Base-by-base conservation (phyloP, 2,888 invertebrate species). In the Plemyria rubiginata region DNA sequence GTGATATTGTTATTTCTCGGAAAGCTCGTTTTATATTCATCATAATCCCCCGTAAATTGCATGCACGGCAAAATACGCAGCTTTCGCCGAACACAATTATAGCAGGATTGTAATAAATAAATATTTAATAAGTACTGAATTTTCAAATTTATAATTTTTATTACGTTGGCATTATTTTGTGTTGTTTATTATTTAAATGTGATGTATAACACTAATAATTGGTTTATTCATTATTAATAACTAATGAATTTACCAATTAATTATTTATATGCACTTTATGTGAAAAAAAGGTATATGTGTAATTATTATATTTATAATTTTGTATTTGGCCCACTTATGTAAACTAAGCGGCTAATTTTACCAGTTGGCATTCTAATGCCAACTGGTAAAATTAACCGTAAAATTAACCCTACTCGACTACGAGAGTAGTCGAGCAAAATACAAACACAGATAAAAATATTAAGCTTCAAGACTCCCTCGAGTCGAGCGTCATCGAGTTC, bases 21-120 rank as follows among this genome's bases (percentile, higher is more conserved):
- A 71, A 70, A 60, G 13, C 54, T 61, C 68, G 67, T 79, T 76
- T 72, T 77, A 74, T 78, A 81, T 84, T 82, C 76, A 79, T 80
- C 76, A 77, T 80, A 81, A 77, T 76, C 68, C 63, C 65, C 66
- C 67, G 59, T 70, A 75, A 77, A 78, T 80, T 75, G 68, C 70
- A 65, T 70, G 64, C 60, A 62, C 49, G 51, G 52, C 58, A 66
- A 67, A 69, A 68, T 63, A 59, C 58, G 49, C 22, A 36, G 51
- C 50, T 50, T 51, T 53, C 45, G 41, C 52, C 38, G 58, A 60
- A 63, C 51, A 54, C 61, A 65, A 69, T 69, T 55, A 62, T 60
- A 60, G 53, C 50, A 62, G 65, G 54, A 63, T 67, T 62, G 43
- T 45, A 49, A 61, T 60, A 57, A 53, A 68, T 65, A 62, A 54